Conservation (phyloP, 2,113 vertebrate species). For the Phoxinus phoxinus region DNA sequence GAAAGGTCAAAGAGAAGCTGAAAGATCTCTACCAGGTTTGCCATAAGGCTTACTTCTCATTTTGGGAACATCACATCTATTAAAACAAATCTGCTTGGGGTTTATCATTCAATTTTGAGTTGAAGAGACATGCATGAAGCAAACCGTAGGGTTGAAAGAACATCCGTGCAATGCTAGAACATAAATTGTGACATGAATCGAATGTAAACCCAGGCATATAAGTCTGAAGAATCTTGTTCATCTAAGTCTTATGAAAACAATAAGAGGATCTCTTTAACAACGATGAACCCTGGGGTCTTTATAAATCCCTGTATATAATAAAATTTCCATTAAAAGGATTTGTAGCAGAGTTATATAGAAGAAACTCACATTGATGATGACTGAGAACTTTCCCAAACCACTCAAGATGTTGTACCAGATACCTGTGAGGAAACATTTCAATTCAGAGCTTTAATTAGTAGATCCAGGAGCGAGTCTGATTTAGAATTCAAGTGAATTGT, state of each 20-base stretch:
- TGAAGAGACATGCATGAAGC: neutral
- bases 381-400: conserved; percentile 93
- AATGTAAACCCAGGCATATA: neutral
- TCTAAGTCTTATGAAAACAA: neutral
- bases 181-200: neutral
- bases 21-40: neutral
- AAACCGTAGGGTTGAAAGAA: neutral
- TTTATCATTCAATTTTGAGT: conserved; percentile 10
- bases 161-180: neutral
- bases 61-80: conserved; percentile 13
- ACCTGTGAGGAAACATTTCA: conserved; percentile 72
- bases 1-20: conserved; percentile 7
- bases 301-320: neutral
- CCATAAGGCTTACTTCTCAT: conserved; percentile 26
- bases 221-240: neutral
- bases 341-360: neutral
- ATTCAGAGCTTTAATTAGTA: neutral
- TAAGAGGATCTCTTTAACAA: neutral
- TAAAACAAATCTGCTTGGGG: neutral
- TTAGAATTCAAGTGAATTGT: neutral
- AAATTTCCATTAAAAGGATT: neutral
- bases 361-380: conserved; percentile 95
- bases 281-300: neutral
- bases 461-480: neutral
- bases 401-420: conserved; percentile 98